Evolutionary conservation across 2,888 invertebrate species (phyloP).

Genomic region (Acleris emargana): DNA sequence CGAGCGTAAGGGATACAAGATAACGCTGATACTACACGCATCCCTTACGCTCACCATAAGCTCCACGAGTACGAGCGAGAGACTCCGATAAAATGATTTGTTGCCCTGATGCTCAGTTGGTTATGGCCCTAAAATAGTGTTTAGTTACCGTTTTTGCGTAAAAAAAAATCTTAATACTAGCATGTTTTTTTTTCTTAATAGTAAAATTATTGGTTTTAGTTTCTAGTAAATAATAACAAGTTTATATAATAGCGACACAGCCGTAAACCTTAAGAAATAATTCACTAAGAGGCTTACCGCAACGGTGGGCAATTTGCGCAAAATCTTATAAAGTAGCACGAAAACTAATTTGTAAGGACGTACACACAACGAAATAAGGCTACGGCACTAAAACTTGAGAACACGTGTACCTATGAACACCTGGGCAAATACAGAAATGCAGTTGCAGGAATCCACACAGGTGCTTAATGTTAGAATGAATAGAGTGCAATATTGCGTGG

Average conservation of each 20-base stretch:
- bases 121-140: too few species aligned
- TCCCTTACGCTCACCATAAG: too few species aligned
- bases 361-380: conserved; percentile 59
- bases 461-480: background rate
- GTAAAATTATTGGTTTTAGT: too few species aligned
- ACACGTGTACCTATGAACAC: conserved; percentile 37
- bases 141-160: too few species aligned
- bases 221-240: background rate
- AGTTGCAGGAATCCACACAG: background rate
- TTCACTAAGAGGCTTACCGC: conserved; percentile 26
- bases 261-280: conserved; percentile 11
- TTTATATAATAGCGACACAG: conserved; percentile 6
- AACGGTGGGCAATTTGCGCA: conserved; percentile 25
- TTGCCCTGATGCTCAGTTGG: too few species aligned
- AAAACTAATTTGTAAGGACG: conserved; percentile 52
- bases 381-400: conserved; percentile 51
- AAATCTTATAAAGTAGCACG: conserved; percentile 42
- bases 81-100: too few species aligned
- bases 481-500: conserved; percentile 3
- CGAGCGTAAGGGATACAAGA: too few species aligned
- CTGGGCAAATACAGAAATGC: conserved; percentile 12
- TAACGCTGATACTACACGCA: too few species aligned
- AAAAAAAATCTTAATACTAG: too few species aligned
- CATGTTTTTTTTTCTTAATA: too few species aligned
- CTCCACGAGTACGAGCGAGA: too few species aligned